Base-by-base conservation (phyloP, 30 jellyfish, hydroid and myxozoan genomes). In the Aurelia sp. region DNA sequence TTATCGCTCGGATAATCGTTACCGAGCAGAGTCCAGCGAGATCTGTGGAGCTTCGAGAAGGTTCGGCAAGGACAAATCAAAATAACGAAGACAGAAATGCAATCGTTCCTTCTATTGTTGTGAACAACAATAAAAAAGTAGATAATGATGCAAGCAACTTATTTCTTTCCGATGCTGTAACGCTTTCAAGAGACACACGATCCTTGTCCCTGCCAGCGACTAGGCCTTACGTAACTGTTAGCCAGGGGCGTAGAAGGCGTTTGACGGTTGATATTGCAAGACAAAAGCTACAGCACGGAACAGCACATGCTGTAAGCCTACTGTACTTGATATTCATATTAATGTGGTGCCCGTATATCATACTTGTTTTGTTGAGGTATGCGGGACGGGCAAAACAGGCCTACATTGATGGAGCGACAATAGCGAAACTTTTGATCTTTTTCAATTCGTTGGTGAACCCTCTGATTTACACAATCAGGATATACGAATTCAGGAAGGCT, bases 391-490 rank as follows among this genome's bases (percentile, higher is more conserved):
- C 48, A 18, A 38, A 35, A 4, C 19, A 41, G 35, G 19, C 64
- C 48, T 33, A 51, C 53, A 16, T 52, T 13, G 55, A 13, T 8
- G 84, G 65, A 24, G 55, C 52, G 15, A 33, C 27, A 57, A 50
- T 53, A 16, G 71, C 85, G 12, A 72, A 63, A 21, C 20, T 60
- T 0, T 3, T 82, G 8, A 10, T 82, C 11, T 21, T 70, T 27
- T 30, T 63, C 11, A 82, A 82, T 63, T 82, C 92, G n/a, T 55
- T 70, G 20, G 58, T 82, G 13, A 82, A 82, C 52, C 92, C 92
- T 7, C 47, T 82, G 15, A 73, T 82, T 13, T 75, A 21, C 47
- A 71, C 92, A 3, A 71, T 82, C 72, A 66, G 92, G 33, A 68
- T 82, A 72, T 13, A 70, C n/a, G 80, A 82, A 70, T 58, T 82